A percentile compares a stretch with the other conserved stretches of the same genome.
These are phyloP conservation scores for Leucopsar rothschildi DNA, from an alignment of 2,113 vertebrate genomes.

Conservation along the genomic window DNA sequence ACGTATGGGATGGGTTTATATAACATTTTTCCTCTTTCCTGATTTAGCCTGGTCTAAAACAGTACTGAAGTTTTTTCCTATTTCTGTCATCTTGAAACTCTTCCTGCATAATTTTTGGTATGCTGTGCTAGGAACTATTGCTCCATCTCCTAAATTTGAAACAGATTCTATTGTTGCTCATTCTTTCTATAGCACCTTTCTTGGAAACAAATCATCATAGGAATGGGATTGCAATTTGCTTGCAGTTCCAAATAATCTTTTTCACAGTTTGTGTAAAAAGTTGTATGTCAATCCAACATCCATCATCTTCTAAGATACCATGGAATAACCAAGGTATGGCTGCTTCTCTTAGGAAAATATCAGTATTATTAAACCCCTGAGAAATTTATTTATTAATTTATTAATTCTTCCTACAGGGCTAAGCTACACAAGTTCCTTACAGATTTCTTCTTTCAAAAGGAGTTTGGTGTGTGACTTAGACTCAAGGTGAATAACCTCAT, in stretches of 20 bases:
- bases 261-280: not conserved
- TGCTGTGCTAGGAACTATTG: not conserved
- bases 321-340: not conserved
- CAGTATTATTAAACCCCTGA: not conserved
- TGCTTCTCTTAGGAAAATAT: not conserved
- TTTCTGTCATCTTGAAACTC: not conserved
- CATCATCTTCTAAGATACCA: not conserved
- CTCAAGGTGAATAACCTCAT: not conserved
- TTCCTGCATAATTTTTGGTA: not conserved
- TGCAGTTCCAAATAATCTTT: not conserved
- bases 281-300: not conserved
- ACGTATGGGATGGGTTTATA: not conserved
- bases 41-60: not conserved
- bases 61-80: not conserved
- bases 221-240: not conserved
- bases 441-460: not conserved
- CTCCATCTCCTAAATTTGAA: not conserved
- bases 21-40: not conserved
- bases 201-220: not conserved
- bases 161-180: not conserved
- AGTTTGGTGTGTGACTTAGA: not conserved
- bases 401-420: not conserved
- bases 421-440: not conserved
- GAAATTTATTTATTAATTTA: not conserved
- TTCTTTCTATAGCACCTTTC: not conserved